Conservation (phyloP, 2,888 invertebrate species). For the Drosophila atroscutellata region DNA sequence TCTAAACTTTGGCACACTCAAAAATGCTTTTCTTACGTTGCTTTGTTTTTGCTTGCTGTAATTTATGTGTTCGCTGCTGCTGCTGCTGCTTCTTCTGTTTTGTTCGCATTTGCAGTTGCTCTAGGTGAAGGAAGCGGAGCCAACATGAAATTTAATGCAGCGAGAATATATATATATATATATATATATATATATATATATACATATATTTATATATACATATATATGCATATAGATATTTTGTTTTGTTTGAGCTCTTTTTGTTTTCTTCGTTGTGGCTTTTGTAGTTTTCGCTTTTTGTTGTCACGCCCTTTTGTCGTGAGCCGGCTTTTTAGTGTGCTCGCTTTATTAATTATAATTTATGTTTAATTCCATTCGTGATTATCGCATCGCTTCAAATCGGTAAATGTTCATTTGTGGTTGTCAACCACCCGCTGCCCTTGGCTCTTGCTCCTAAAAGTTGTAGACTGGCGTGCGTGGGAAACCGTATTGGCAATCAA, state of each 20-base stretch:
- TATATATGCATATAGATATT: constrained; percentile 2
- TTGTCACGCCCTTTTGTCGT: constrained; percentile 56
- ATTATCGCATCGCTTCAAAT: constrained; percentile 55
- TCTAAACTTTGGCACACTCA: not conserved
- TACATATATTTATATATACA: not conserved
- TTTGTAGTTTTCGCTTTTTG: constrained; percentile 17
- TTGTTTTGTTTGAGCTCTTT: constrained; percentile 19
- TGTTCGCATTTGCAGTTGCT: constrained; percentile 17
- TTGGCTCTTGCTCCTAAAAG: not conserved
- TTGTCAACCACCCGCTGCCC: not conserved
- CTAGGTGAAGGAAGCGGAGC: constrained; percentile 10
- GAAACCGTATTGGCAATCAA: constrained; percentile 70
- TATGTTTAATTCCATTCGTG: constrained; percentile 63
- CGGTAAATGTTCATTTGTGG: constrained; percentile 47
- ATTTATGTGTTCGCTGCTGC: constrained; percentile 64
- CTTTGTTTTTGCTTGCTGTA: constrained; percentile 52
- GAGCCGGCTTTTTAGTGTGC: constrained; percentile 20
- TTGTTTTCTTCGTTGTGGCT: constrained; percentile 8
- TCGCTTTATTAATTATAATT: constrained; percentile 74
- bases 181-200: not conserved
- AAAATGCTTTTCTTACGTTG: constrained; percentile 6
- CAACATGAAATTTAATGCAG: constrained; percentile 60
- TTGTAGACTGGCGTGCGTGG: constrained; percentile 53
- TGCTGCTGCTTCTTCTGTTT: constrained; percentile 24
- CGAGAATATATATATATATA: constrained; percentile 58